Conservation (phyloP, 2,888 invertebrate genomes). For the Ormyrus rosae region DNA sequence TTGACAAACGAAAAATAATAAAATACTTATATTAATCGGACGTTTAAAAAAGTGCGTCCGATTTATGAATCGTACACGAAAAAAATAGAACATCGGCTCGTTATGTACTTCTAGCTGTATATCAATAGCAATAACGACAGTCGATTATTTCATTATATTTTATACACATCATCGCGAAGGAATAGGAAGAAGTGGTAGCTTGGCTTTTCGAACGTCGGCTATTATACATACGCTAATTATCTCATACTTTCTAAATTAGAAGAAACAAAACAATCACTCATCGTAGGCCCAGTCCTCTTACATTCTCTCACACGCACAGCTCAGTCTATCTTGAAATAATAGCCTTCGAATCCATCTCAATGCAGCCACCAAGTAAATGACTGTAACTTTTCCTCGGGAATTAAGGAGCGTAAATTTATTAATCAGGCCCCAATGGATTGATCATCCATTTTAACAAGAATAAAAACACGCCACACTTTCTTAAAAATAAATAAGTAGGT, state of each 20-base stretch:
- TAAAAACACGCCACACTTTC: slow-evolving; percentile 9
- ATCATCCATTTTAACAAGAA: not conserved
- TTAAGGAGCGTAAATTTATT: not conserved
- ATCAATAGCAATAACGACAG: slow-evolving; percentile 62
- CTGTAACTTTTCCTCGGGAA: slow-evolving; percentile 17
- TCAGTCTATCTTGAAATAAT: slow-evolving; percentile 43
- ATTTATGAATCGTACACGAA: not conserved
- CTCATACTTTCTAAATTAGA: slow-evolving; percentile 15
- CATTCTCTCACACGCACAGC: slow-evolving; percentile 5
- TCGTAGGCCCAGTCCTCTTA: slow-evolving; percentile 37
- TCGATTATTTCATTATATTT: slow-evolving; percentile 61
- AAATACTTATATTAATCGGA: slow-evolving; percentile 18
- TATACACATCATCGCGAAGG: slow-evolving; percentile 61
- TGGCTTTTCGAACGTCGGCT: slow-evolving; percentile 37
- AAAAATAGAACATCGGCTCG: slow-evolving; percentile 17
- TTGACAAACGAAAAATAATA: slow-evolving; percentile 33
- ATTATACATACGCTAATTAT: slow-evolving; percentile 33
- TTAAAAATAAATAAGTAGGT: slow-evolving; percentile 5
- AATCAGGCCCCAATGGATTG: not conserved
- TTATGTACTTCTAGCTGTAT: slow-evolving; percentile 54
- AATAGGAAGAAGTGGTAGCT: slow-evolving; percentile 40
- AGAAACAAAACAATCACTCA: slow-evolving; percentile 40
- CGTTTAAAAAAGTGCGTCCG: slow-evolving; percentile 9
- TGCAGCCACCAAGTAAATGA: not conserved
- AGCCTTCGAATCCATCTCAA: slow-evolving; percentile 32